Base-by-base conservation (phyloP, 2,888 invertebrate genomes). In the Oscheius myriophilus region DNA sequence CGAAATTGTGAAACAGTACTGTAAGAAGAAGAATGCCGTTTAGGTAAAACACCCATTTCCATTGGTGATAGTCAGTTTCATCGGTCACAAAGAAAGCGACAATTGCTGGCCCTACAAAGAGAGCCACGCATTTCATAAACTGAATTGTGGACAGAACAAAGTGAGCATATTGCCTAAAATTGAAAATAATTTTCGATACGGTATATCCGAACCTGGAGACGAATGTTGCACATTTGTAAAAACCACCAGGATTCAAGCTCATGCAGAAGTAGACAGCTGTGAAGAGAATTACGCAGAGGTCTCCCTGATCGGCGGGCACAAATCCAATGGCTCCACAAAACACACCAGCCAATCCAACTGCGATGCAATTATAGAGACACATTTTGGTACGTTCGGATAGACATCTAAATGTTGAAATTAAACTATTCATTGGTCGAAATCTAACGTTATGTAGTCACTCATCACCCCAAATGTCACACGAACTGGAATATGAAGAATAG, bases 161-260 rank as follows among this genome's bases (percentile, higher is more conserved):
- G 33, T 80, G 80, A 4, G 78, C 78, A 51, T 80, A 80, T 67
- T 80, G 80, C 11, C 80, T 79, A 65, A 33, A 74, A 7, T 16
- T 42, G 43, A 57, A 26, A 41, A 21, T 43, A 25, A 55, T 42
- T 25, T 33, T 4, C 25, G 12, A 14, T 7, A 23, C 4, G 21
- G 39, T 16, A 43, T 21, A 33, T 3, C 9, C 18, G 1, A 21
- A 61, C 61, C 61, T 61, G 2, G 61, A 61, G 1, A 61, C 61
- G 49, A 61, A 49, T 39, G 84, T 78, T 42, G 77, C 83, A 54
- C 83, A 82, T 63, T 84, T 84, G 67, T 83, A 84, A 69, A 83
- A 84, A 14, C 82, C 84, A 7, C 83, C 83, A 41, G 81, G 79
- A 62, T 84, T 84, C 6, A 79, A 69, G 0, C 81, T 82, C 71